Evolutionary conservation across 2,113 vertebrate species (phyloP).

Genomic region (Phalacrocorax pelagicus): DNA sequence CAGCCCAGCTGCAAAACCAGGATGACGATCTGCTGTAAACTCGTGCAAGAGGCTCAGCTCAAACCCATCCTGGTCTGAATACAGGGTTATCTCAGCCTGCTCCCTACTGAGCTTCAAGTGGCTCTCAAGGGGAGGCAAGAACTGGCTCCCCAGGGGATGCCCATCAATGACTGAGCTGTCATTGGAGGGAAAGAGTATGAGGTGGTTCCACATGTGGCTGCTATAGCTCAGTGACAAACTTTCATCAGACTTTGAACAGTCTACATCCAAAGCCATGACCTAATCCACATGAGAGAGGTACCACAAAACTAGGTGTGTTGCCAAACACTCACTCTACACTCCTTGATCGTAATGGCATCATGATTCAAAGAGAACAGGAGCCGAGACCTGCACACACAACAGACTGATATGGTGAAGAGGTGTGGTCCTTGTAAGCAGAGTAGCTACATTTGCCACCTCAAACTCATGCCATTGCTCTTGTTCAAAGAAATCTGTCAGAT

Average conservation of each 20-base stretch:
- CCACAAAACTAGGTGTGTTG: not conserved
- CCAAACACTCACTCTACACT: rapidly evolving
- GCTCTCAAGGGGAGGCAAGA: not conserved
- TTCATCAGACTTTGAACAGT: not conserved
- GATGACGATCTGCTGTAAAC: not conserved
- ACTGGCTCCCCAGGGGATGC: not conserved
- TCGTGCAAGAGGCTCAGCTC: not conserved
- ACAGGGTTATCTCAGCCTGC: not conserved
- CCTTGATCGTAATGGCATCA: not conserved
- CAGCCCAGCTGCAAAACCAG: not conserved
- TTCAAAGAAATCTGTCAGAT: not conserved
- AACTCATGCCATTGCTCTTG: not conserved
- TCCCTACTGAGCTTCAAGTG: not conserved
- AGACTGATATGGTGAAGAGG: not conserved
- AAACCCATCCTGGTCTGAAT: not conserved
- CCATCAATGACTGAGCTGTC: not conserved
- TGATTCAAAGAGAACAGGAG: not conserved
- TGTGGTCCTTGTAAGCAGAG: not conserved
- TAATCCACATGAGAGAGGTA: not conserved
- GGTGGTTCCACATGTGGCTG: not conserved
- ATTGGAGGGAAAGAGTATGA: not conserved
- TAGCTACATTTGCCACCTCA: not conserved
- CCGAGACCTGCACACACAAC: not conserved
- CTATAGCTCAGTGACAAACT: not conserved
- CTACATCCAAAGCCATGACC: not conserved